Conservation (phyloP, 2,113 vertebrate species). For the Platichthys flesus region DNA sequence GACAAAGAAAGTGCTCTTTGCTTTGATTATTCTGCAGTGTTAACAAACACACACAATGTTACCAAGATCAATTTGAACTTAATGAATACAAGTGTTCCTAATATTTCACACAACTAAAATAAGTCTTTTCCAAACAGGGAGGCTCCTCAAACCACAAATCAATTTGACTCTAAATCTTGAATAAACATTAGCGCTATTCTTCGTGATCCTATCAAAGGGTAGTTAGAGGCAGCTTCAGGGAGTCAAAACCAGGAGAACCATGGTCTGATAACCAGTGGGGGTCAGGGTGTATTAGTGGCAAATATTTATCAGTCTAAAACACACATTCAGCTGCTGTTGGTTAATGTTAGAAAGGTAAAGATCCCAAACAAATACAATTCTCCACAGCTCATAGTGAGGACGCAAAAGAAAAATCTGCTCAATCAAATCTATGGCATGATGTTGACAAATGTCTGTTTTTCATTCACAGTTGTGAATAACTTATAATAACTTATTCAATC, state of each 20-base stretch:
- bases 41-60: no score
- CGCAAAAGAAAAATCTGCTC: no score
- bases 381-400: no score
- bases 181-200: constrained; percentile 49
- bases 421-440: no score
- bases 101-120: constrained; percentile 10
- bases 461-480: no score
- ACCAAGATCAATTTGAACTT: not conserved
- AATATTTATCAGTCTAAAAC: not conserved
- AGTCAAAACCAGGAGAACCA: not conserved
- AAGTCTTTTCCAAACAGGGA: constrained; percentile 8
- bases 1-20: no score
- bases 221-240: constrained; percentile 76
- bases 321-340: constrained; percentile 54
- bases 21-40: no score
- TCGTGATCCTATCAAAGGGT: constrained; percentile 60
- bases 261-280: no score
- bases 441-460: no score
- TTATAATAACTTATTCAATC: no score
- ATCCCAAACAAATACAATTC: not conserved
- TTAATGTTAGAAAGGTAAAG: constrained; percentile 35
- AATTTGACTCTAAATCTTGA: constrained; percentile 34
- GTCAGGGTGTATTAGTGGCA: no score
- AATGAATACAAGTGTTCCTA: not conserved
- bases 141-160: not conserved